Percentiles rank a stretch among this genome's conserved stretches.
Evolutionary conservation across 2,113 vertebrate species (phyloP).

Genomic region (Nerophis ophidion): DNA sequence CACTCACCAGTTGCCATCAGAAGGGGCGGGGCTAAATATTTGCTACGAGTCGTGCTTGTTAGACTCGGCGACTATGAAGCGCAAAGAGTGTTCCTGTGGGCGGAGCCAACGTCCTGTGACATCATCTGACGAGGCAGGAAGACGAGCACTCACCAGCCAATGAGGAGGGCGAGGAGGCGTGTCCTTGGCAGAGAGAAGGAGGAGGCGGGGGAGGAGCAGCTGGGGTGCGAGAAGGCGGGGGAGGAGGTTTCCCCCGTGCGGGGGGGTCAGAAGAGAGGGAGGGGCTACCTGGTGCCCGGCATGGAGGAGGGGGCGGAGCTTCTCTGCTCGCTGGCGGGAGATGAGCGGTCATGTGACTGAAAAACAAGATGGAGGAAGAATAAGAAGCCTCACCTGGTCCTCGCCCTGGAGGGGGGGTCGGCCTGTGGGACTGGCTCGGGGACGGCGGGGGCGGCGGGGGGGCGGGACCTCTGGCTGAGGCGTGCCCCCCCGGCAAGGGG

Average conservation of each 20-base stretch:
- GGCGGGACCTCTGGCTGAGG: conserved; percentile 68
- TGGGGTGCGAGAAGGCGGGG: conserved; percentile 82
- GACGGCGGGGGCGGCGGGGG: conserved; percentile 67
- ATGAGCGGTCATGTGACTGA: background rate
- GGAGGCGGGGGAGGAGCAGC: conserved; percentile 83
- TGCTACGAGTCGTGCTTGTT: too few relatives aligned
- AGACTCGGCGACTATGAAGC: too few relatives aligned
- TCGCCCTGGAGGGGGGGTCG: conserved; percentile 51
- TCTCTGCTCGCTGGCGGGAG: conserved; percentile 74
- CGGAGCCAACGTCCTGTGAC: too few relatives aligned
- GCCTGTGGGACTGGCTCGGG: conserved; percentile 54
- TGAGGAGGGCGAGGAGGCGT: conserved; percentile 77
- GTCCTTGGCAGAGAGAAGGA: conserved; percentile 84
- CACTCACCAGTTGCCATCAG: too few relatives aligned
- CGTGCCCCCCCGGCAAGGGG: conserved; percentile 80
- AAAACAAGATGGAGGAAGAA: background rate
- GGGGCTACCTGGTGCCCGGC: conserved; percentile 75
- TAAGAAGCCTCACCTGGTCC: conserved; percentile 55
- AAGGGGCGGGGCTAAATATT: too few relatives aligned
- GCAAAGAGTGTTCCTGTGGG: too few relatives aligned
- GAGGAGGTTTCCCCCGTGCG: conserved; percentile 82
- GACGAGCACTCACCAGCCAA: conserved; percentile 81
- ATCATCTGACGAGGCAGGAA: background rate
- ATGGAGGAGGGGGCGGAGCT: conserved; percentile 82
- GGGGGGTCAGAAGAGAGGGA: conserved; percentile 65